phyloP scores from a whole-genome alignment of 1,140 invertebrate genomes.

The Calephelis nemesis region DNA sequence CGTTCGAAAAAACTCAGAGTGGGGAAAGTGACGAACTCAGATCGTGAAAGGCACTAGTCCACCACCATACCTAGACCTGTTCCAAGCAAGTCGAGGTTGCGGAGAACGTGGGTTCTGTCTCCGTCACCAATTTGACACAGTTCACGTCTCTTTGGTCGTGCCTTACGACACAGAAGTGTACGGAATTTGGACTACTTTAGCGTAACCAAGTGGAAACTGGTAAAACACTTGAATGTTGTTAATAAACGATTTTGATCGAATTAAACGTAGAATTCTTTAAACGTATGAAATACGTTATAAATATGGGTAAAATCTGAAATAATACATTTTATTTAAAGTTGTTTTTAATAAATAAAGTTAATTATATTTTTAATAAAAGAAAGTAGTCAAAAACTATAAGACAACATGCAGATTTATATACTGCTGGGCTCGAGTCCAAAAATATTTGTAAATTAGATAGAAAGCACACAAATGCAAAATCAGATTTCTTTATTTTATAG shows the following conservation, averaged over 20 bases:
- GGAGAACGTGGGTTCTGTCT: slow-evolving; percentile 11
- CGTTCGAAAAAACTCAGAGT: slow-evolving; percentile 71
- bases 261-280: background rate
- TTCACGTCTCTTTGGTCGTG: slow-evolving; percentile 40
- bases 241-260: background rate
- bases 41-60: slow-evolving; percentile 71
- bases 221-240: background rate
- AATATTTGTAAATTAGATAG: too few relatives aligned
- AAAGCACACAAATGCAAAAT: too few relatives aligned
- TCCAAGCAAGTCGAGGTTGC: slow-evolving; percentile 33
- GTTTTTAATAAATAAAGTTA: background rate
- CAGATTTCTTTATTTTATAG: too few relatives aligned
- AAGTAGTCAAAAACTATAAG: background rate
- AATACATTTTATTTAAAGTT: background rate
- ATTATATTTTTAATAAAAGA: background rate
- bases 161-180: slow-evolving; percentile 60
- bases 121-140: slow-evolving; percentile 42
- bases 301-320: background rate
- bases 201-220: slow-evolving; percentile 43
- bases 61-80: slow-evolving; percentile 44
- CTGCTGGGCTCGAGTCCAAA: too few relatives aligned
- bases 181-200: slow-evolving; percentile 70
- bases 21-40: slow-evolving; percentile 64
- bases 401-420: too few relatives aligned
- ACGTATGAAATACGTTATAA: background rate